A percentile compares a stretch with the other conserved stretches of the same genome.
Conservation (phyloP, 2,797 vertebrate genomes). For the Hylomyscus alleni region DNA sequence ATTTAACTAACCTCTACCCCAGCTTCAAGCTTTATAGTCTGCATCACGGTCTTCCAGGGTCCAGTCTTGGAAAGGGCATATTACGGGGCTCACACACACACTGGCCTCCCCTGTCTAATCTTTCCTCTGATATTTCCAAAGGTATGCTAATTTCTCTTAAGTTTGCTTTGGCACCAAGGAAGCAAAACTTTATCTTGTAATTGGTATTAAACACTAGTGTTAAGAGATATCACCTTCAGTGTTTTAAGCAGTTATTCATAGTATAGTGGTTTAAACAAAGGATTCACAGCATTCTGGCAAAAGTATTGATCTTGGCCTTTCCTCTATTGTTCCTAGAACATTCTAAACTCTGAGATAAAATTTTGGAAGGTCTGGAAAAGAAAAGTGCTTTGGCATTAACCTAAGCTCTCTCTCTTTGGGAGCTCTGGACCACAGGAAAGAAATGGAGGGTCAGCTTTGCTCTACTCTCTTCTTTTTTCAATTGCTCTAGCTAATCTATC, state of each 20-base stretch:
- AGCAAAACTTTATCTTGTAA: slow-evolving; percentile 62
- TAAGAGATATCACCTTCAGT: not conserved
- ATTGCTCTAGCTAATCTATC: not conserved
- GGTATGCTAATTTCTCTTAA: not conserved
- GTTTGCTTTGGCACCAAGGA: slow-evolving; percentile 61
- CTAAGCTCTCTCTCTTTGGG: not conserved
- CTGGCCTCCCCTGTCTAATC: not conserved
- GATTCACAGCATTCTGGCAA: not conserved
- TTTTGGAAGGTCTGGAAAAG: slow-evolving; percentile 40
- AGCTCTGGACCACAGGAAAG: not conserved
- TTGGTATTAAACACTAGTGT: not conserved
- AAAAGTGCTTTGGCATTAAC: slow-evolving; percentile 31
- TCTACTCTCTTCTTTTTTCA: not conserved
- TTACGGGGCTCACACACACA: not conserved
- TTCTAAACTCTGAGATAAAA: not conserved
- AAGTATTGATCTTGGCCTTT: slow-evolving; percentile 25
- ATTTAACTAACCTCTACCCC: slow-evolving; percentile 10
- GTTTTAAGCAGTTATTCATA: slow-evolving; percentile 50
- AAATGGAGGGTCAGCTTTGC: not conserved
- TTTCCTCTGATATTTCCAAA: slow-evolving; percentile 44
- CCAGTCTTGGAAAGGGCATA: not conserved
- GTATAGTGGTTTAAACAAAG: slow-evolving; percentile 57
- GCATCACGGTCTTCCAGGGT: not conserved
- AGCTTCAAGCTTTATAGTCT: not conserved
- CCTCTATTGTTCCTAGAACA: not conserved